Evolutionary conservation across 1,140 invertebrate genomes (phyloP), one percentile per base, ranked within the genome.

Genomic region (Drosophila pseudoananassae): DNA sequence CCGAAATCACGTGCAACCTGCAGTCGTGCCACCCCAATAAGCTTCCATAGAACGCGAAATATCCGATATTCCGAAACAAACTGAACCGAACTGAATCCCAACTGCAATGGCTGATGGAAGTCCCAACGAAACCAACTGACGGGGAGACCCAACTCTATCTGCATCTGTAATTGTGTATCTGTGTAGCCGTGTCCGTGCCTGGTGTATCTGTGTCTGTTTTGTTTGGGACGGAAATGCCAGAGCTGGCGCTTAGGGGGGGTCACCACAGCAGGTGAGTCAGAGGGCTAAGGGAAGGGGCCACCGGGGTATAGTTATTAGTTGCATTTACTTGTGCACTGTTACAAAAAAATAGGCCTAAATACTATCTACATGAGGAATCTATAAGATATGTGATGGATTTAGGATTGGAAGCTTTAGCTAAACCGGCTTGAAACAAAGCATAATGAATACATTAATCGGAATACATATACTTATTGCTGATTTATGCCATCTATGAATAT

Each of bases 171-270:
- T 27, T 57, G 56, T 51, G 33, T 51, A 46, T 29, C 46, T 51
- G 29, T 38, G 31, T 29, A 40, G 10, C 23, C 46, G 43, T 64
- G 17, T 40, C 63, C 20, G 20, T 70, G 64, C 38, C 64, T 59
- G 60, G 25, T 72, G 72, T 76, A 63, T 66, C 69, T 68, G 78
- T 82, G 65, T 78, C 76, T 78, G 81, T 80, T 85, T 85, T 81
- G 81, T 87, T 85, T 87, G 79, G 74, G 65, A 82, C 82, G 82
- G 82, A 85, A 85, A 85, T 75, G 78, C 40, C 82, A 85, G 75
- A 40, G 83, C 47, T 66, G 69, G 51, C 63, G 76, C 25, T 23
- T 17, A 38, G 53, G 55, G 52, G 76, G 66, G 71, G 2, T 17
- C 36, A 46, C n/a, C n/a, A 20, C 33, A 12, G 45, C 46, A 66